These are phyloP conservation scores for Apogon talboti DNA, from an alignment of 2,797 vertebrate species.

Conservation along the genomic window DNA sequence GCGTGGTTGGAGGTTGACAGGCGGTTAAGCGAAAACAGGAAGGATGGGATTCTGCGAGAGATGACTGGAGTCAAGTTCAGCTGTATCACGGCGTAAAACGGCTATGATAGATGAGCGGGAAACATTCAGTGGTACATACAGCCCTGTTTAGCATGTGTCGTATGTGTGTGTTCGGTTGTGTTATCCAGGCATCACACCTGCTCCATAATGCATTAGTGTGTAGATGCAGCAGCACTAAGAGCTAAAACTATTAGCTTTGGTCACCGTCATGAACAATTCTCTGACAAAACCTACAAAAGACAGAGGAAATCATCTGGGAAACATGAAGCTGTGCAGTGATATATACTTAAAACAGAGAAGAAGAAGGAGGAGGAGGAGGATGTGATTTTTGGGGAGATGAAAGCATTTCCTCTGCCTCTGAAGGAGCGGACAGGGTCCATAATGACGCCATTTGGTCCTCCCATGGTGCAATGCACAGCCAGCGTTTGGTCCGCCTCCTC, in stretches of 20 bases:
- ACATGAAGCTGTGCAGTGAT: neutral
- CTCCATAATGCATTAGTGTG: conserved; percentile 35
- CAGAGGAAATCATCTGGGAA: neutral
- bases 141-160: neutral
- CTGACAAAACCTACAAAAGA: conserved; percentile 13
- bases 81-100: neutral
- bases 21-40: conserved; percentile 43
- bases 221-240: conserved; percentile 1
- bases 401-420: conserved; percentile 39
- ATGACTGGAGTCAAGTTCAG: conserved; percentile 20
- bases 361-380: conserved; percentile 6
- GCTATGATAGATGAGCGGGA: neutral
- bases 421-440: conserved; percentile 42
- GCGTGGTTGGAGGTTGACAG: conserved; percentile 48
- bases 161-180: neutral
- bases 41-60: conserved; percentile 28
- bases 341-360: conserved; percentile 12
- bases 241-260: neutral
- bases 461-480: conserved; percentile 59
- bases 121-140: conserved; percentile 5
- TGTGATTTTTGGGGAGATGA: conserved; percentile 46
- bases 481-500: conserved; percentile 35
- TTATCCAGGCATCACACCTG: conserved; percentile 19
- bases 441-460: conserved; percentile 59
- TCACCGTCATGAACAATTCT: neutral